These are phyloP conservation scores for Epizoanthus scotinus DNA, from an alignment of 92 coral and sea anemone species.

Conservation along the genomic window DNA sequence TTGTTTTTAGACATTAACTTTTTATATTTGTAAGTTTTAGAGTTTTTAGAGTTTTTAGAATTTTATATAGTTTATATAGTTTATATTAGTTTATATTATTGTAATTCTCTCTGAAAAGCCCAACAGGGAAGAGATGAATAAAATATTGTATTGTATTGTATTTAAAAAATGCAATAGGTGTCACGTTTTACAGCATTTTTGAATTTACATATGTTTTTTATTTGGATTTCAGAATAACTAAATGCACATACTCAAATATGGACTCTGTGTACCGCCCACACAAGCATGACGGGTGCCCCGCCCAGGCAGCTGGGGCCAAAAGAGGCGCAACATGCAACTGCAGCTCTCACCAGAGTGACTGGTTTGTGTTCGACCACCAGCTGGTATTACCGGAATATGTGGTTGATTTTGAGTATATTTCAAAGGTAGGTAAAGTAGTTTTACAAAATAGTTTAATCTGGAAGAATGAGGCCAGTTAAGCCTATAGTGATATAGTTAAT, in stretches of 20 bases:
- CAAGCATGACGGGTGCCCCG: slow-evolving; percentile 64
- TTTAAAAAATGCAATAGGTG: too few species aligned
- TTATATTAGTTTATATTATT: too few species aligned
- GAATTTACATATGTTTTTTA: background rate
- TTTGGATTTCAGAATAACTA: slow-evolving; percentile 59
- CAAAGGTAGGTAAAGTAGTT: slow-evolving; percentile 51
- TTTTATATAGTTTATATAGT: too few species aligned
- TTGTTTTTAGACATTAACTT: too few species aligned
- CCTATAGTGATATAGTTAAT: too few species aligned
- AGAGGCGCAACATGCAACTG: slow-evolving; percentile 77
- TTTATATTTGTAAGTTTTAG: too few species aligned
- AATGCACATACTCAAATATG: slow-evolving; percentile 44
- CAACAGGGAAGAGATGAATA: too few species aligned
- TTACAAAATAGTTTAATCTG: background rate
- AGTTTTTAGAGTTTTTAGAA: too few species aligned
- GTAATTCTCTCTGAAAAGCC: too few species aligned
- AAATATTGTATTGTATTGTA: too few species aligned
- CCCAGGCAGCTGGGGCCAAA: slow-evolving; percentile 48
- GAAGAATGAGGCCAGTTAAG: too few species aligned
- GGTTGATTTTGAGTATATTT: slow-evolving; percentile 89
- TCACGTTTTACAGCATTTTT: too few species aligned
- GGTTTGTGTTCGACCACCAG: slow-evolving; percentile 85
- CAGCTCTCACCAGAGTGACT: slow-evolving; percentile 81
- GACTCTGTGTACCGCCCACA: slow-evolving; percentile 78
- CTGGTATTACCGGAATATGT: slow-evolving; percentile 93